Percentiles rank a stretch among this genome's conserved stretches.
phyloP scores from a whole-genome alignment of 1,140 invertebrate genomes.

The Solen grandis region DNA sequence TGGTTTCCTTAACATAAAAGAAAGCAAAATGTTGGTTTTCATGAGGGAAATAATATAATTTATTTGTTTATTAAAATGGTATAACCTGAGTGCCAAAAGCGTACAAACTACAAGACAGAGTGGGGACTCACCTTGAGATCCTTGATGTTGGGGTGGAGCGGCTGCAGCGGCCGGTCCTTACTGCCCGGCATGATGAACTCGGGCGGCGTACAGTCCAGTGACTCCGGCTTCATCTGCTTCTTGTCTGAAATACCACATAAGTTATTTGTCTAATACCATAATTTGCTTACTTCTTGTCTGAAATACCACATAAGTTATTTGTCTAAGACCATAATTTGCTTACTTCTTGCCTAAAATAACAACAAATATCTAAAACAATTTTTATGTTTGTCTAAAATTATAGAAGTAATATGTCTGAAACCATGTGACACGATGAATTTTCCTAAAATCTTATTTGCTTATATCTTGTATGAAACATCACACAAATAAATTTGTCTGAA shows the following conservation, averaged over 20 bases:
- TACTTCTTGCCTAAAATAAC: constrained; percentile 89
- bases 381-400: neutral
- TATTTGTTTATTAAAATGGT: too few relatives aligned
- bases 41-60: too few relatives aligned
- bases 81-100: too few relatives aligned
- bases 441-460: too few relatives aligned
- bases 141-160: constrained; percentile 93
- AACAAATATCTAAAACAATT: neutral
- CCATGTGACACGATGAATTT: too few relatives aligned
- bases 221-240: constrained; percentile 84
- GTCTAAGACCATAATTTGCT: constrained; percentile 25
- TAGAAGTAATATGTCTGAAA: neutral
- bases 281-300: constrained; percentile 90
- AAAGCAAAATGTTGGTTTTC: too few relatives aligned
- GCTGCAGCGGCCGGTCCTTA: constrained; percentile 92
- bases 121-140: constrained; percentile 90
- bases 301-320: constrained; percentile 17
- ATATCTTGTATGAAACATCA: too few relatives aligned
- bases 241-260: constrained; percentile 85
- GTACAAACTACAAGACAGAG: too few relatives aligned
- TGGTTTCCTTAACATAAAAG: too few relatives aligned
- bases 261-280: neutral
- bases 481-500: too few relatives aligned
- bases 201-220: constrained; percentile 97
- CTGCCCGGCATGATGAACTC: constrained; percentile 96